phyloP scores from a whole-genome alignment of 1,140 invertebrate genomes.

The Drosophila lacertosa region DNA sequence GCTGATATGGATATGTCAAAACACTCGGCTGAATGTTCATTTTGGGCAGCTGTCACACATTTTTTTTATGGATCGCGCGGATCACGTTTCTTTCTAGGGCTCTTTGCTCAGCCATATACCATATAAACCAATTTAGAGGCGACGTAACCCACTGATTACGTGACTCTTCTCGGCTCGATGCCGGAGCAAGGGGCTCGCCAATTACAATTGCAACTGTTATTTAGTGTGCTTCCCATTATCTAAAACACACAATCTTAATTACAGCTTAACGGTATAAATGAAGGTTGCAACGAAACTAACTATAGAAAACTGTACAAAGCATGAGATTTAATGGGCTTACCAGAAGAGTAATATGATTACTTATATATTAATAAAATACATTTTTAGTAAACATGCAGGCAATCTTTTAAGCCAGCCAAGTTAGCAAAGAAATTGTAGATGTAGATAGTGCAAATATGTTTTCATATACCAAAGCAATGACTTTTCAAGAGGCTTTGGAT shows the following conservation, averaged over 20 bases:
- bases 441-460: conserved; percentile 14
- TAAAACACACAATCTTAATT: not conserved
- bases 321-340: no score
- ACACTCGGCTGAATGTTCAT: not conserved
- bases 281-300: not conserved
- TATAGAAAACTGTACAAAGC: no score
- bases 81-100: conserved; percentile 29
- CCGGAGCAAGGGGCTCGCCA: conserved; percentile 15
- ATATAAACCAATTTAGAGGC: conserved; percentile 30
- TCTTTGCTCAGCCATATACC: conserved; percentile 2
- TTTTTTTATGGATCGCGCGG: conserved; percentile 32
- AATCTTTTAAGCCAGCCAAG: not conserved
- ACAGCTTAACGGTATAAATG: not conserved
- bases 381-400: not conserved
- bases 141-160: conserved; percentile 26
- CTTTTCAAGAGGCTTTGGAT: conserved; percentile 31
- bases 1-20: conserved; percentile 31
- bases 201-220: not conserved
- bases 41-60: conserved; percentile 29
- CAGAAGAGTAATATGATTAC: no score
- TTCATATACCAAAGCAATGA: conserved; percentile 3
- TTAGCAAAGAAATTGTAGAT: conserved; percentile 12
- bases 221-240: not conserved
- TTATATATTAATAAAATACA: not conserved
- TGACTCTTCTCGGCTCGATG: not conserved